Conservation (phyloP, 2,888 invertebrate species). For the Sycophila texana region DNA sequence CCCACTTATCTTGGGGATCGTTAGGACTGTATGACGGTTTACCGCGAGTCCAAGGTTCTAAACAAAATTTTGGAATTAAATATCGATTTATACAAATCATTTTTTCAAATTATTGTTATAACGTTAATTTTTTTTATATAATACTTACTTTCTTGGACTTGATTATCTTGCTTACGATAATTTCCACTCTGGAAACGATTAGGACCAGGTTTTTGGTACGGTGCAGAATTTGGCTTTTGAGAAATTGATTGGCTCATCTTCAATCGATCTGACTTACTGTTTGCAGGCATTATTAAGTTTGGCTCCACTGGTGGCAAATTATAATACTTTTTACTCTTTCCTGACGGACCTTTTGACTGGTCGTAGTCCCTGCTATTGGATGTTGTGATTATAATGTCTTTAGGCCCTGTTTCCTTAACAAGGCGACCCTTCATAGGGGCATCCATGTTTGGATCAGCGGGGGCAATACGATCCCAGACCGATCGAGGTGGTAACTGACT, state of each 20-base stretch:
- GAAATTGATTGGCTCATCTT: conserved; percentile 32
- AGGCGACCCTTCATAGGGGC: conserved; percentile 64
- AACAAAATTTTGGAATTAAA: background rate
- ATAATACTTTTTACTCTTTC: conserved; percentile 60
- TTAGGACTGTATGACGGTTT: conserved; percentile 26
- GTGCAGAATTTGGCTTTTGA: conserved; percentile 44
- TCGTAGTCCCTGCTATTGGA: conserved; percentile 61
- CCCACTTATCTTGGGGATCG: conserved; percentile 28
- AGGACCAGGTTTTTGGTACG: conserved; percentile 51
- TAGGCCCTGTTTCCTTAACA: conserved; percentile 65
- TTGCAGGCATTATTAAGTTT: conserved; percentile 57
- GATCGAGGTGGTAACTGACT: conserved; percentile 71
- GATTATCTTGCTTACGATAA: conserved; percentile 43
- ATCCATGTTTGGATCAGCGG: conserved; percentile 56
- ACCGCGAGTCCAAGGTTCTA: conserved; percentile 42
- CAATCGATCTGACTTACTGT: conserved; percentile 38
- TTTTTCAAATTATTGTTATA: background rate
- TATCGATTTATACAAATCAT: background rate
- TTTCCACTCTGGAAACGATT: conserved; percentile 51
- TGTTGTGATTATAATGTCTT: conserved; percentile 68
- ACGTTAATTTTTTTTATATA: conserved; percentile 6
- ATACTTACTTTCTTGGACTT: conserved; percentile 24
- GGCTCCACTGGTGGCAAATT: conserved; percentile 61
- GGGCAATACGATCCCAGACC: conserved; percentile 74
- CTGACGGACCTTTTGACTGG: background rate